Evolutionary conservation across 2,797 vertebrate species (phyloP).

Genomic region (Arctocebus calabarensis): DNA sequence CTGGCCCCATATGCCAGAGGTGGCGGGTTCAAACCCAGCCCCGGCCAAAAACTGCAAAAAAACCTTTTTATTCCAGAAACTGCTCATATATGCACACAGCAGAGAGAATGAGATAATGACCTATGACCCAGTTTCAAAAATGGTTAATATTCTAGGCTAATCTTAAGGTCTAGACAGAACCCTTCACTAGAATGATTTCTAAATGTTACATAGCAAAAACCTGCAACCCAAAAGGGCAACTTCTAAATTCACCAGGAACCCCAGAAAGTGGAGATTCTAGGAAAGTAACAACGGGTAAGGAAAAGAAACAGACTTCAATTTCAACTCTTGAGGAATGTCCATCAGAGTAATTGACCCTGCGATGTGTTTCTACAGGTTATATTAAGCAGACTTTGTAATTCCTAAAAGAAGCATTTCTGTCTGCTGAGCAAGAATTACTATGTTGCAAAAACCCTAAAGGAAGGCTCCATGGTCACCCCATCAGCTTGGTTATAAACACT

Average conservation of each 20-base stretch:
- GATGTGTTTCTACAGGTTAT: background rate
- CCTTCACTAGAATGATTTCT: background rate
- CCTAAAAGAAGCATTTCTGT: background rate
- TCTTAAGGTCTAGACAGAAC: background rate
- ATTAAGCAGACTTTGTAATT: slow-evolving; percentile 29
- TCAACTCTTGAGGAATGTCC: background rate
- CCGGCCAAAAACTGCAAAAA: too few species aligned
- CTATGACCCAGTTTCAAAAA: slow-evolving; percentile 24
- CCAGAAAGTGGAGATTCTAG: background rate
- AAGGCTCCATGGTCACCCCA: background rate
- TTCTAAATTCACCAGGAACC: background rate
- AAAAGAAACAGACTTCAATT: slow-evolving; percentile 25
- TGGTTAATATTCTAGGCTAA: slow-evolving; percentile 1
- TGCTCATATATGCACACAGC: background rate
- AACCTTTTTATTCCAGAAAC: background rate
- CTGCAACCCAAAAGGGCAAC: background rate
- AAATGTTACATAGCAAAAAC: slow-evolving; percentile 19
- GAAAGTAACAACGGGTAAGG: background rate
- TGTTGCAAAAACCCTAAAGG: background rate
- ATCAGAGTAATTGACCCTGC: background rate
- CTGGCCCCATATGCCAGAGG: too few species aligned
- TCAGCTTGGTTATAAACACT: background rate
- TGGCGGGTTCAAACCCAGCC: too few species aligned
- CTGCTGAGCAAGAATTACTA: background rate
- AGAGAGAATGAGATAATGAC: background rate